Conservation (phyloP, 1,140 invertebrate genomes). For the Littorina saxatilis region DNA sequence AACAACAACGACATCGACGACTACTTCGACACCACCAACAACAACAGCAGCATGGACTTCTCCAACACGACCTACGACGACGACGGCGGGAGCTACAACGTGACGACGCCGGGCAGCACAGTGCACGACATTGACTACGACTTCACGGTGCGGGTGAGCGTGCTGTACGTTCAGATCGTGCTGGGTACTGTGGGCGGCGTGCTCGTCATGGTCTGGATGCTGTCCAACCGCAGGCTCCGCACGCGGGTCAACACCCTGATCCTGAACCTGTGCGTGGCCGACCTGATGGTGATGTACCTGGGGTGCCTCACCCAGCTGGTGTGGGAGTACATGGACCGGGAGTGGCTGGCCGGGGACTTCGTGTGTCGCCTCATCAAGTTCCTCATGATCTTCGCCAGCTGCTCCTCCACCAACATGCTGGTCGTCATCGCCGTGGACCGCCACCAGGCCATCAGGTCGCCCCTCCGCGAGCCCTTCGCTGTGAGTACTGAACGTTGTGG, state of each 20-base stretch:
- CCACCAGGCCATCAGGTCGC: constrained; percentile 74
- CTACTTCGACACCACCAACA: neutral
- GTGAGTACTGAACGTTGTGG: no score
- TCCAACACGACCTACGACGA: neutral
- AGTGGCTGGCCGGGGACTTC: constrained; percentile 72
- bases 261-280: constrained; percentile 72
- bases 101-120: constrained; percentile 3
- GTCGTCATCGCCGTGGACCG: constrained; percentile 76
- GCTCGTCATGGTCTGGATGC: constrained; percentile 66
- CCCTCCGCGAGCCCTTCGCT: constrained; percentile 68
- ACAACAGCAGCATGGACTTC: neutral
- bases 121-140: constrained; percentile 62
- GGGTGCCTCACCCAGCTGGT: constrained; percentile 71
- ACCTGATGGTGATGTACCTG: constrained; percentile 70
- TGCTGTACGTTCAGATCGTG: constrained; percentile 58
- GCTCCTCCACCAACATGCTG: constrained; percentile 75
- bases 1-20: neutral
- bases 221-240: constrained; percentile 57
- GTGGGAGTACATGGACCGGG: constrained; percentile 73
- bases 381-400: constrained; percentile 72
- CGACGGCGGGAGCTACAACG: constrained; percentile 22
- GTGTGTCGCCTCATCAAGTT: constrained; percentile 74
- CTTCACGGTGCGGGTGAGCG: constrained; percentile 50
- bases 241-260: constrained; percentile 72
- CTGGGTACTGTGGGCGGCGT: constrained; percentile 61